Conservation (phyloP, 2,888 invertebrate species). For the Macropis europaea region DNA sequence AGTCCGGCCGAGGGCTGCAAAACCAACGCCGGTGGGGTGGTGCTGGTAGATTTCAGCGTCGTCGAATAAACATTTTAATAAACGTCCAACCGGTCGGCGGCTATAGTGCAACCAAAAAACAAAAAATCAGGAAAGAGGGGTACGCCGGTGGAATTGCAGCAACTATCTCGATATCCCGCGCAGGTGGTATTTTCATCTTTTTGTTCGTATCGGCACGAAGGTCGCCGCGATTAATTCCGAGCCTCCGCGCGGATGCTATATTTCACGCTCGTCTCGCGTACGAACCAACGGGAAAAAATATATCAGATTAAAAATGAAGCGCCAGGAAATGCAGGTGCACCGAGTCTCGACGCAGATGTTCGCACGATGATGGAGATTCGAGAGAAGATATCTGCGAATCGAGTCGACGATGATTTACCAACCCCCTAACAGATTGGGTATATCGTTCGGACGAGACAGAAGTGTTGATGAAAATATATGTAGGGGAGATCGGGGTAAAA, state of each 20-base stretch:
- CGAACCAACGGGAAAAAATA: neutral
- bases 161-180: slow-evolving; percentile 8
- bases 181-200: slow-evolving; percentile 1
- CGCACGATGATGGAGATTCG: slow-evolving; percentile 16
- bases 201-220: slow-evolving; percentile 5
- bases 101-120: neutral
- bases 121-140: neutral
- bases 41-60: slow-evolving; percentile 28
- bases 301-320: neutral
- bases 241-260: neutral
- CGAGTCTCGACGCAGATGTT: slow-evolving; percentile 26
- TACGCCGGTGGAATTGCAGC: neutral
- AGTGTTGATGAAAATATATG: no score
- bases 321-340: neutral
- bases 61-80: slow-evolving; percentile 69
- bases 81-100: slow-evolving; percentile 47
- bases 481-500: no score
- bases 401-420: no score
- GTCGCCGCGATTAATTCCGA: slow-evolving; percentile 20
- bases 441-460: no score
- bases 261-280: neutral
- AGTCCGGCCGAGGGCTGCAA: neutral
- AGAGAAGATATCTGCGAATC: no score
- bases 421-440: no score
- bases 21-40: neutral